Base-by-base conservation (phyloP, 2,888 invertebrate genomes). In the Drosophila borealis region DNA sequence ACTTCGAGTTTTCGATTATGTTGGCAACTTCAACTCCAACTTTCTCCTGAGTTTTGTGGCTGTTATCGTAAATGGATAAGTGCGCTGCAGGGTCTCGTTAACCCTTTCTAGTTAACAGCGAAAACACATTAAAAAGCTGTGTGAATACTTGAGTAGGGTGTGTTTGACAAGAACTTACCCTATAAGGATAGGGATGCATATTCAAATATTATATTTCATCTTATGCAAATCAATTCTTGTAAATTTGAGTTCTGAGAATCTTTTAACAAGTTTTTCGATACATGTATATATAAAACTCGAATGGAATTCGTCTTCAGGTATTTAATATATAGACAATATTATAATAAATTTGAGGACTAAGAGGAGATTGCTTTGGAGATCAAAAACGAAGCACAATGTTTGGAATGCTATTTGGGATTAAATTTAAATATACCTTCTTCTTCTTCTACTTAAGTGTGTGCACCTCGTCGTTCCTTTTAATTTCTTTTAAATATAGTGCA, bases 11-110 rank as follows among this genome's bases (percentile, higher is more conserved):
- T 49, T 57, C 36, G 34, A 25, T 61, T 49, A n/a, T 17, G 42
- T 36, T 54, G 41, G 17, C 49, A 59, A 71, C 50, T 67, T 55
- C 41, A 41, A 29, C 29, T 41, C 19, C 5, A 36, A 29, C 45
- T 70, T 70, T 61, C 33, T 21, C 39, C 21, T 55, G 34, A 21
- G 46, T 49, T 67, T 48, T 66, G 73, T 50, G 66, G 66, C 36
- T 77, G 74, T 65, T 77, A 64, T 74, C 73, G 65, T 66, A 70
- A 79, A 74, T 74, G 78, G 73, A 57, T 42, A 78, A 77, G 66
- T 68, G 55, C 13, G 74, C 81, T 67, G 62, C 53, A 48, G 81
- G 70, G 41, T n/a, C 45, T 36, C 57, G 49, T 57, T 70, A 70
- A 67, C 64, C 70, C 78, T 73, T 77, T 73, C 54, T 34, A 42